These are phyloP conservation scores for Pterocles orientalis DNA, from an alignment of 2,113 vertebrate genomes.

Conservation along the genomic window DNA sequence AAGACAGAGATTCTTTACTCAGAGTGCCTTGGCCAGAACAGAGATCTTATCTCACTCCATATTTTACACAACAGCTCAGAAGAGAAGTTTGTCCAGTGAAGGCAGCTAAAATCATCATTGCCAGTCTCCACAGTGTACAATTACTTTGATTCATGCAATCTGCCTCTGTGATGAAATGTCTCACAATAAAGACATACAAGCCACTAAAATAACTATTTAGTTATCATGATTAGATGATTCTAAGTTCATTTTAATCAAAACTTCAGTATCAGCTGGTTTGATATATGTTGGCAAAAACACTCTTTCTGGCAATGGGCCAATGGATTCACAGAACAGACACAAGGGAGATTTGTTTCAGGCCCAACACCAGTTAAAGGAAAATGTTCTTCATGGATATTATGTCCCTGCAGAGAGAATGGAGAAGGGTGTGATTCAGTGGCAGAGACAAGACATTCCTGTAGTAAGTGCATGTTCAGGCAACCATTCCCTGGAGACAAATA, in stretches of 20 bases:
- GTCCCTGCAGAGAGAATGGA: not conserved
- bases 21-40: not conserved
- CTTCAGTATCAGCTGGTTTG: not conserved
- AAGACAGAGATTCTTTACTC: not conserved
- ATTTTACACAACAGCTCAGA: not conserved
- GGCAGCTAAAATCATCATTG: not conserved
- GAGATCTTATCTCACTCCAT: not conserved
- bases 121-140: not conserved
- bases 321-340: not conserved
- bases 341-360: not conserved
- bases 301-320: not conserved
- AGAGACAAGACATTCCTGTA: not conserved
- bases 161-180: not conserved
- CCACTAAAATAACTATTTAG: constrained; percentile 18
- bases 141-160: constrained; percentile 8
- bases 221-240: not conserved
- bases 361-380: not conserved
- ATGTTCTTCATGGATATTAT: not conserved
- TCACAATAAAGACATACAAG: not conserved
- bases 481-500: not conserved
- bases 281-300: not conserved
- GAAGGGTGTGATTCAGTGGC: not conserved
- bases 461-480: not conserved
- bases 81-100: not conserved
- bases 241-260: constrained; percentile 30